Evolutionary conservation across 2,797 vertebrate species (phyloP).

Genomic region (Mus minutoides): DNA sequence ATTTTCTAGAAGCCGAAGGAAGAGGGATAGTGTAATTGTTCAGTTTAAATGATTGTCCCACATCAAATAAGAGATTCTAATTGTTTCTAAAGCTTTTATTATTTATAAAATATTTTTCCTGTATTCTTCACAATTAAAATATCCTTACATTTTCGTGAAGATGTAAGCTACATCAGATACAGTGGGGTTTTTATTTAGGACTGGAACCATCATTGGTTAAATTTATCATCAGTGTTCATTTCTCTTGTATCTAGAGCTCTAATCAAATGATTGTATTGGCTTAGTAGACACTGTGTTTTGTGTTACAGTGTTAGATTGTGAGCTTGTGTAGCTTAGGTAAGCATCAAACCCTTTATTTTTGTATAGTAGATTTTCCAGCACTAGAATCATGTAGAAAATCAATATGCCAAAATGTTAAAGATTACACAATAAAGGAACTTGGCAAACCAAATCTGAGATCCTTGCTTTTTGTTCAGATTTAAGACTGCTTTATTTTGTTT

Average conservation of each 20-base stretch:
- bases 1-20: constrained; percentile 56
- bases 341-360: constrained; percentile 92
- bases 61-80: constrained; percentile 54
- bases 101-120: constrained; percentile 69
- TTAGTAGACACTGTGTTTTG: constrained; percentile 89
- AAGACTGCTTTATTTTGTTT: constrained; percentile 75
- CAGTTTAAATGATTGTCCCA: constrained; percentile 67
- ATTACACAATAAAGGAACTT: constrained; percentile 94
- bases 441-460: constrained; percentile 91
- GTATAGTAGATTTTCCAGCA: constrained; percentile 90
- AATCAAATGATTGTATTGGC: constrained; percentile 87
- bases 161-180: constrained; percentile 80
- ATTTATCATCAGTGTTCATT: constrained; percentile 88
- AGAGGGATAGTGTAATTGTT: constrained; percentile 58
- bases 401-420: constrained; percentile 92
- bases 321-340: constrained; percentile 89
- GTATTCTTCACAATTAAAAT: constrained; percentile 81
- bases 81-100: constrained; percentile 67
- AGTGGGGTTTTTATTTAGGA: constrained; percentile 73
- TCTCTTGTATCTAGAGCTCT: constrained; percentile 87
- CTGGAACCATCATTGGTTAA: constrained; percentile 84
- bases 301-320: constrained; percentile 88
- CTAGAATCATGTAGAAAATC: constrained; percentile 90
- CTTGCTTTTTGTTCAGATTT: constrained; percentile 91
- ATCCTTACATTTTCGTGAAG: constrained; percentile 79